Conservation (phyloP, 2,888 invertebrate species). For the Sylvicola fuscatus region DNA sequence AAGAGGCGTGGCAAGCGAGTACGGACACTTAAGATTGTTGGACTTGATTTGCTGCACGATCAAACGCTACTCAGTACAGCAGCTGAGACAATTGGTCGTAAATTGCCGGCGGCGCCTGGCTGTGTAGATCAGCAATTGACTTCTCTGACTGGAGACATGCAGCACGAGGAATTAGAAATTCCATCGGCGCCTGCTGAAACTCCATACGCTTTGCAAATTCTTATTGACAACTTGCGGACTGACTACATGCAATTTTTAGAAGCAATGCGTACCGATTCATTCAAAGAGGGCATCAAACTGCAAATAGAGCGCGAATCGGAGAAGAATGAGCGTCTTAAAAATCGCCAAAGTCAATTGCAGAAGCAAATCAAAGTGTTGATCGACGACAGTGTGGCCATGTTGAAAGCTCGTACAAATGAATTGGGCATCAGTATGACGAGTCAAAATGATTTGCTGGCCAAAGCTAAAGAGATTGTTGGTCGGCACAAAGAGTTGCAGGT, state of each 20-base stretch:
- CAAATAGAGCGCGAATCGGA: conserved; percentile 73
- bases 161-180: conserved; percentile 68
- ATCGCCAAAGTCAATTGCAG: conserved; percentile 72
- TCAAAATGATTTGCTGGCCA: conserved; percentile 64
- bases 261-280: conserved; percentile 62
- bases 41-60: conserved; percentile 71
- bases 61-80: conserved; percentile 76
- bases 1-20: conserved; percentile 40
- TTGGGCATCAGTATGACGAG: conserved; percentile 74
- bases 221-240: conserved; percentile 54
- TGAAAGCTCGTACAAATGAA: conserved; percentile 80
- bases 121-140: conserved; percentile 82
- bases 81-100: conserved; percentile 46
- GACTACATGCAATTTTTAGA: conserved; percentile 72
- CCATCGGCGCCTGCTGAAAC: conserved; percentile 56
- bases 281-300: conserved; percentile 44
- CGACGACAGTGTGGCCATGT: conserved; percentile 72
- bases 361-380: conserved; percentile 84
- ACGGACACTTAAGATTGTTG: conserved; percentile 59
- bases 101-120: conserved; percentile 72
- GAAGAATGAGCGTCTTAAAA: conserved; percentile 60
- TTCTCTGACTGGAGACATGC: conserved; percentile 45
- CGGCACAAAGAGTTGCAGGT: conserved; percentile 82
- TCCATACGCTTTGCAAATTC: conserved; percentile 69
- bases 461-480: conserved; percentile 81